Conservation (phyloP, 2,888 invertebrate species). For the Acronicta aceris region DNA sequence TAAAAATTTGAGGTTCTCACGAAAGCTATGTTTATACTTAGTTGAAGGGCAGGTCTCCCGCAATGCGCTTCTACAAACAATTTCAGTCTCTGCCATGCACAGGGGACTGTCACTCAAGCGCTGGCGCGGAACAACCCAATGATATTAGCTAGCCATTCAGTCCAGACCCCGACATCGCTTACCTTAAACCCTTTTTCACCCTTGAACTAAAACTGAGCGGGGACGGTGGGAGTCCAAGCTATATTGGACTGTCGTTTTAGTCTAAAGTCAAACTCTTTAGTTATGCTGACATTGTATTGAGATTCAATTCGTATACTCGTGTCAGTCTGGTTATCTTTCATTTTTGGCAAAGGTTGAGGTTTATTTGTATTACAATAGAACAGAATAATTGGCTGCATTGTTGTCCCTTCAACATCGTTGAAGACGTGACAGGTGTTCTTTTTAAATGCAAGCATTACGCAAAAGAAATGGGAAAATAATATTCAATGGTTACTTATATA, state of each 20-base stretch:
- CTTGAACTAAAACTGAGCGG: conserved; percentile 44
- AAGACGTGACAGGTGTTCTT: conserved; percentile 28
- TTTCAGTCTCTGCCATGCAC: conserved; percentile 76
- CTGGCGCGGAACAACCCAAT: conserved; percentile 80
- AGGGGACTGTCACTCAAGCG: conserved; percentile 85
- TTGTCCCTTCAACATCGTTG: conserved; percentile 29
- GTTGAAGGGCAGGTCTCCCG: conserved; percentile 66
- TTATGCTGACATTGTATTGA: conserved; percentile 80
- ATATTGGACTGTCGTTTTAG: conserved; percentile 66
- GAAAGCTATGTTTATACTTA: conserved; percentile 51
- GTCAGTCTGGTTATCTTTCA: conserved; percentile 69
- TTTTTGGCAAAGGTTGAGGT: conserved; percentile 61
- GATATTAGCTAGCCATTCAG: conserved; percentile 76
- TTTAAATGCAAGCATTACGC: conserved; percentile 10
- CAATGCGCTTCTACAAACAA: conserved; percentile 76
- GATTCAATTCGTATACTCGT: conserved; percentile 74
- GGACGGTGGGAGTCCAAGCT: conserved; percentile 57
- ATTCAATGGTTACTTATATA: neutral
- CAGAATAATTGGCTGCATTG: conserved; percentile 52
- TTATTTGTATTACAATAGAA: conserved; percentile 51
- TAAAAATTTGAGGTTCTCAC: conserved; percentile 13
- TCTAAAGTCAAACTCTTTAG: conserved; percentile 79
- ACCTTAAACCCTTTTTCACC: conserved; percentile 54
- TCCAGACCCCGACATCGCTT: conserved; percentile 64
- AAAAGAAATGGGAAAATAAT: conserved; percentile 12